phyloP scores from a whole-genome alignment of 2,113 vertebrate genomes.

The Haemorhous mexicanus region DNA sequence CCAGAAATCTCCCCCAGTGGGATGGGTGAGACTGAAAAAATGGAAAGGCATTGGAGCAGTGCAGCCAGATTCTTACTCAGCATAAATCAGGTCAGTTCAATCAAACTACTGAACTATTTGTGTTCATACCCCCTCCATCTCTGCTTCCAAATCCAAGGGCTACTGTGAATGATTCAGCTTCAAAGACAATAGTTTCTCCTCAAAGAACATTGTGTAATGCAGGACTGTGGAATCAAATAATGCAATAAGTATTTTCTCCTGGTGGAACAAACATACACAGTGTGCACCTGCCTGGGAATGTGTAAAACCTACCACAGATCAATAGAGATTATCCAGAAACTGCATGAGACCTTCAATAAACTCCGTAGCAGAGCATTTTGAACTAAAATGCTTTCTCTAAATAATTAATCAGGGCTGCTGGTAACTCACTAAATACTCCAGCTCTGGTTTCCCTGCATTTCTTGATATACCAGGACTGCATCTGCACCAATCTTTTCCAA shows the following conservation, averaged over 20 bases:
- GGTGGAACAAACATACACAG: background rate
- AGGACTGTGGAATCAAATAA: background rate
- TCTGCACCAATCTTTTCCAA: background rate
- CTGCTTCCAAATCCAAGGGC: background rate
- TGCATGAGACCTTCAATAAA: background rate
- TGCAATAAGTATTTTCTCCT: background rate
- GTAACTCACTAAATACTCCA: background rate
- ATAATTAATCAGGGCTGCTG: constrained; percentile 44
- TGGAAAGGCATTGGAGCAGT: background rate
- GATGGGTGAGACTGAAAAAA: background rate
- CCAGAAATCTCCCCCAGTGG: background rate
- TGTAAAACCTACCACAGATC: background rate
- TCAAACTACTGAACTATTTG: background rate
- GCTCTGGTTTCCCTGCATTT: background rate
- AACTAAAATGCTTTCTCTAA: constrained; percentile 37
- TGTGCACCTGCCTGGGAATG: background rate
- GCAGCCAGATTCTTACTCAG: background rate
- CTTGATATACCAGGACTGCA: background rate
- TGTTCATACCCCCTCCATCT: accelerated
- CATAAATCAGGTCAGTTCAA: background rate
- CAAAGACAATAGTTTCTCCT: background rate
- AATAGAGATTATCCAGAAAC: background rate
- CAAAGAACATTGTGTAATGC: background rate
- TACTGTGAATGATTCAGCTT: background rate
- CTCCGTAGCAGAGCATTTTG: background rate